phyloP scores from a whole-genome alignment of 2,888 invertebrate species.

The Nephrotoma flavescens region DNA sequence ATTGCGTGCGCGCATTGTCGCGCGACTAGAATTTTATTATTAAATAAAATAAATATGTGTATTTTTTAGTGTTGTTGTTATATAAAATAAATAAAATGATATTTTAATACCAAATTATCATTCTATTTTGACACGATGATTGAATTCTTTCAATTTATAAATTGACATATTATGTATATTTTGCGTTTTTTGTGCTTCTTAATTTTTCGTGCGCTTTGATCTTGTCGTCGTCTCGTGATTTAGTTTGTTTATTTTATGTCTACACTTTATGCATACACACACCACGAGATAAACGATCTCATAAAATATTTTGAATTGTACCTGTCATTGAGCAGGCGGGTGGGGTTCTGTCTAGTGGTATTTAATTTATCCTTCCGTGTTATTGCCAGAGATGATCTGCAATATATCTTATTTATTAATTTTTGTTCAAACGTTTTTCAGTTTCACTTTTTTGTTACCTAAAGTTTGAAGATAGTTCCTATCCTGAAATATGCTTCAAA shows the following conservation, averaged over 20 bases:
- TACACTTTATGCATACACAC: background rate
- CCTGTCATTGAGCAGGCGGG: background rate
- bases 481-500: too few relatives aligned
- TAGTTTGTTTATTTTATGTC: background rate
- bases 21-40: background rate
- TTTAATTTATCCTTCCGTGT: too few relatives aligned
- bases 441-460: too few relatives aligned
- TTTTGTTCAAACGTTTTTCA: too few relatives aligned
- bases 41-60: background rate
- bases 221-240: background rate
- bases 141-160: background rate
- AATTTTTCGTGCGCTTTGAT: background rate
- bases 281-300: background rate
- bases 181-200: background rate
- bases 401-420: too few relatives aligned
- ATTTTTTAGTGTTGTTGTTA: background rate
- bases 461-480: too few relatives aligned
- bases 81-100: background rate
- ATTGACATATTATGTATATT: background rate
- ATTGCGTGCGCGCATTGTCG: background rate
- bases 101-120: background rate
- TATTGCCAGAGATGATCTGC: too few relatives aligned
- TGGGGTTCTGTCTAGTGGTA: background rate
- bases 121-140: background rate
- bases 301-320: background rate